Evolutionary conservation across 2,888 invertebrate genomes (phyloP).

Genomic region (Agonopterix alstromeriana): DNA sequence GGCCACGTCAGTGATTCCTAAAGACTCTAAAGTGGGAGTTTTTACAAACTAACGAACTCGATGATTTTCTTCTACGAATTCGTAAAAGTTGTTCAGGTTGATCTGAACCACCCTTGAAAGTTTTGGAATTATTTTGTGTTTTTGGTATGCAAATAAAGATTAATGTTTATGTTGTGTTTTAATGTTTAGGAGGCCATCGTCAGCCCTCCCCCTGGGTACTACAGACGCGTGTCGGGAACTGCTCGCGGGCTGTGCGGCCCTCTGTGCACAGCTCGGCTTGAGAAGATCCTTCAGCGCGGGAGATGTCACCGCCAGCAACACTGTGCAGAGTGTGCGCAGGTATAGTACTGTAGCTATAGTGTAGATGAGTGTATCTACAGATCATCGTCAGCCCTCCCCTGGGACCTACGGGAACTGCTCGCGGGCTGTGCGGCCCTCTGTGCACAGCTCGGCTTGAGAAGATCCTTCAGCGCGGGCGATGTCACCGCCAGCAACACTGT

Average conservation of each 20-base stretch:
- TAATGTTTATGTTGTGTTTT: too few relatives aligned
- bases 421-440: conserved; percentile 88
- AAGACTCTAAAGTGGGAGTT: too few relatives aligned
- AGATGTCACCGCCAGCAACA: conserved; percentile 73
- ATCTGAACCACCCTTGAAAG: too few relatives aligned
- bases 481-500: conserved; percentile 47
- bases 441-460: conserved; percentile 86
- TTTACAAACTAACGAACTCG: too few relatives aligned
- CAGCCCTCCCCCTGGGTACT: conserved; percentile 60
- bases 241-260: conserved; percentile 86
- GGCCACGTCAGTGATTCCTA: too few relatives aligned
- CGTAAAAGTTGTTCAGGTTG: too few relatives aligned
- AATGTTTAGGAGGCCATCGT: conserved; percentile 25
- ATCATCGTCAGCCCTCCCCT: conserved; percentile 33
- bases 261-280: conserved; percentile 87
- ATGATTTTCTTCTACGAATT: too few relatives aligned
- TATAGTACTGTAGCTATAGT: conserved; percentile 2
- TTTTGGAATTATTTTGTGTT: too few relatives aligned
- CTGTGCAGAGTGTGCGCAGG: conserved; percentile 15
- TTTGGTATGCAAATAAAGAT: too few relatives aligned
- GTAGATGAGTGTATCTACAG: too few relatives aligned
- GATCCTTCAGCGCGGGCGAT: conserved; percentile 90
- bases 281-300: conserved; percentile 90
- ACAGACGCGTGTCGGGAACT: conserved; percentile 85
- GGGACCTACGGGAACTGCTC: conserved; percentile 81